Conservation (phyloP, 1,140 invertebrate genomes). For the Homarus americanus region DNA sequence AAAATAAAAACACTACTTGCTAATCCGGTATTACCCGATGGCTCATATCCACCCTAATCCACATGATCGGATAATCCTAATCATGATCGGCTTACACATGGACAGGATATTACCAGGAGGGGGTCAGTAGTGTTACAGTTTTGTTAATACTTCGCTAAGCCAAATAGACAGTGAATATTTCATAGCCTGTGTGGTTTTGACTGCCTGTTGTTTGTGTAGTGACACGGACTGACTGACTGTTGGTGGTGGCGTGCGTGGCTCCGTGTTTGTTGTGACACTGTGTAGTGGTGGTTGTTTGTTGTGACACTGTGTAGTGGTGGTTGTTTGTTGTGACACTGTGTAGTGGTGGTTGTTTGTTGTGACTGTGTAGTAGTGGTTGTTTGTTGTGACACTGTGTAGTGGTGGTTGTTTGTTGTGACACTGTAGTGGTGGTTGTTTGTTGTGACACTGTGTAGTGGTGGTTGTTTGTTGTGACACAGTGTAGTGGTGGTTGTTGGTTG, state of each 20-base stretch:
- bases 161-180: conserved; percentile 16
- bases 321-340: no score
- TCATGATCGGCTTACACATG: conserved; percentile 1
- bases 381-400: no score
- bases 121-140: background rate
- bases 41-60: conserved; percentile 3
- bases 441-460: no score
- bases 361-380: background rate
- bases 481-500: background rate
- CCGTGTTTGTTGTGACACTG: no score
- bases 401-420: no score
- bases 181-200: background rate
- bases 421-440: background rate
- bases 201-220: no score
- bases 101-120: conserved; percentile 19
- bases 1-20: background rate
- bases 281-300: no score
- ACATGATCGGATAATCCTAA: background rate
- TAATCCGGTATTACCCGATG: background rate
- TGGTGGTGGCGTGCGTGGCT: no score
- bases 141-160: conserved; percentile 36
- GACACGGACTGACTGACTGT: no score
- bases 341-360: background rate
- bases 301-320: no score
- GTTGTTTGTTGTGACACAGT: no score